These are phyloP conservation scores for Ptyas mucosa DNA, from an alignment of 2,113 vertebrate genomes.

Conservation along the genomic window DNA sequence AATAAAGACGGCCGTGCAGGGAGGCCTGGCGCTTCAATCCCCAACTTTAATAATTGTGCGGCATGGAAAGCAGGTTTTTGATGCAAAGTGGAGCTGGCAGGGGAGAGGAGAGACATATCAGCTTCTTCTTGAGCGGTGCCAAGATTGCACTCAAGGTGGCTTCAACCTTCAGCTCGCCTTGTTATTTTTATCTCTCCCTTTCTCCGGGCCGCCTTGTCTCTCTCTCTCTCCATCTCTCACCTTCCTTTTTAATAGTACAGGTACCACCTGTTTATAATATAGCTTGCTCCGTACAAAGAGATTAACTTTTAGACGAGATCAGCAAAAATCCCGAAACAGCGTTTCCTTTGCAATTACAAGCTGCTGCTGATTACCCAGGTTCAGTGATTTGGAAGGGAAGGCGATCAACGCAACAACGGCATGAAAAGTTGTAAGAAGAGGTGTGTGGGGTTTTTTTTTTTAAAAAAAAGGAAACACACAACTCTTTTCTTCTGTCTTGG, in stretches of 20 bases:
- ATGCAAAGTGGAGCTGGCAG: conserved; percentile 75
- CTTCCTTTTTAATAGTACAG: conserved; percentile 48
- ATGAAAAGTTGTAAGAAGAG: not conserved
- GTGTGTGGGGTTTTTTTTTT: no score
- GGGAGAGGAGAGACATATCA: conserved; percentile 51
- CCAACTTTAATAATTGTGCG: conserved; percentile 73
- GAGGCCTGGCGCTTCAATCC: conserved; percentile 32
- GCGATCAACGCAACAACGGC: no score
- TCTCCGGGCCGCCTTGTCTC: no score
- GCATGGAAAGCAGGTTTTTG: conserved; percentile 70
- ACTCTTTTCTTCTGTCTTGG: not conserved
- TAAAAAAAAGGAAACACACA: not conserved
- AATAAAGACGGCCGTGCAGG: conserved; percentile 23
- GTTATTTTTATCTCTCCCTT: conserved; percentile 7
- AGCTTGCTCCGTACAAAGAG: not conserved
- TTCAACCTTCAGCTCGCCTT: conserved; percentile 64
- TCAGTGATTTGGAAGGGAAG: not conserved
- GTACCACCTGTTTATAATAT: not conserved
- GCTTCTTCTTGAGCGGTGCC: conserved; percentile 41
- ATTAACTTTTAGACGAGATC: no score
- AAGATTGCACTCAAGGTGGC: conserved; percentile 70
- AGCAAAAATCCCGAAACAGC: not conserved
- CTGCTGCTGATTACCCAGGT: not conserved
- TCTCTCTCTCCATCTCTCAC: not conserved
- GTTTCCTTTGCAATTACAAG: not conserved